These are phyloP conservation scores for Saturnia japonica DNA, from an alignment of 2,888 invertebrate genomes.

Conservation along the genomic window DNA sequence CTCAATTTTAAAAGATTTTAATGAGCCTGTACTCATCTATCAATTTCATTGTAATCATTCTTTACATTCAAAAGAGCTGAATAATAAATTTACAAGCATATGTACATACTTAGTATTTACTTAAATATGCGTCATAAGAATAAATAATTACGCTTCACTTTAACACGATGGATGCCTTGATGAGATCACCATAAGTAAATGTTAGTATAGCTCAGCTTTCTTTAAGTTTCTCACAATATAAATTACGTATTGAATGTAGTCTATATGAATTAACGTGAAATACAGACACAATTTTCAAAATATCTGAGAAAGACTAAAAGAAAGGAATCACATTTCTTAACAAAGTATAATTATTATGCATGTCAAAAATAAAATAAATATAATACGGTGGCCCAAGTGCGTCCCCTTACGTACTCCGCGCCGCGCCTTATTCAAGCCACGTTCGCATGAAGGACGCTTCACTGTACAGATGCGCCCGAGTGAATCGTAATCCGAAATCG, in stretches of 20 bases:
- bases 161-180: background rate
- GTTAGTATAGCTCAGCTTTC: background rate
- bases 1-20: background rate
- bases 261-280: too few species aligned
- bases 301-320: too few species aligned
- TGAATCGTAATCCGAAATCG: slow-evolving; percentile 63
- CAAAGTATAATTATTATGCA: too few species aligned
- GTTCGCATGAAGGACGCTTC: slow-evolving; percentile 65
- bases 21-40: background rate
- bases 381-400: slow-evolving; percentile 35
- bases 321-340: too few species aligned
- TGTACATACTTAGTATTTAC: background rate
- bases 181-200: background rate
- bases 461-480: slow-evolving; percentile 70
- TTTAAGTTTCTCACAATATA: background rate
- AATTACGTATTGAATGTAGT: too few species aligned
- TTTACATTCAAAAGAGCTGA: background rate
- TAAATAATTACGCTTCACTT: background rate
- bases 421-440: slow-evolving; percentile 54
- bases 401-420: slow-evolving; percentile 47
- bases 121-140: background rate
- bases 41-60: background rate
- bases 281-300: too few species aligned
- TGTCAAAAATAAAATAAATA: background rate
- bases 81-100: background rate